phyloP scores from a whole-genome alignment of 2,888 invertebrate species.

The Plusia festucae region DNA sequence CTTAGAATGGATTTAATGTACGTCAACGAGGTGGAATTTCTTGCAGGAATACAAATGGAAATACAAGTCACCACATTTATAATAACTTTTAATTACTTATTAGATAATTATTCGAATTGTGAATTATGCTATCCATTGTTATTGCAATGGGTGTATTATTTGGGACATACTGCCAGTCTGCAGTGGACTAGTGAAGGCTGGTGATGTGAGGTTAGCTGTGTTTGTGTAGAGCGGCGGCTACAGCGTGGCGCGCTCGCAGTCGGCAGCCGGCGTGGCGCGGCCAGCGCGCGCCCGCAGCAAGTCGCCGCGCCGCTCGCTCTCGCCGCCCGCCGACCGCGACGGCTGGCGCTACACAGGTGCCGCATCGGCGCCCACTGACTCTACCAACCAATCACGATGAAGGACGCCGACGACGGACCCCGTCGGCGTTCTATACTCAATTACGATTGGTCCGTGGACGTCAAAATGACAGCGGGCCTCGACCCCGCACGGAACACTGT shows the following conservation, averaged over 20 bases:
- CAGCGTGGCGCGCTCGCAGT: conserved; percentile 94
- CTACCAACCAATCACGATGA: conserved; percentile 63
- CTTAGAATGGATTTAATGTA: not conserved
- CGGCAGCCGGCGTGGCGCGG: conserved; percentile 92
- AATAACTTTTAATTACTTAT: not conserved
- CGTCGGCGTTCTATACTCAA: conserved; percentile 36
- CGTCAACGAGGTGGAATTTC: not conserved
- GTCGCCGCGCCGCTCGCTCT: conserved; percentile 95
- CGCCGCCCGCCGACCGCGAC: conserved; percentile 92
- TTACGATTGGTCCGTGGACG: conserved; percentile 68
- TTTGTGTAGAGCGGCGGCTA: conserved; percentile 79
- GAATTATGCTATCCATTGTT: not conserved
- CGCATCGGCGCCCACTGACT: conserved; percentile 70
- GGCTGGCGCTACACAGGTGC: conserved; percentile 90
- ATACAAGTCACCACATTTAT: not conserved
- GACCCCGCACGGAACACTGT: conserved; percentile 89
- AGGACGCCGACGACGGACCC: conserved; percentile 36
- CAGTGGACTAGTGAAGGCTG: not conserved
- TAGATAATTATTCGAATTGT: too few species aligned
- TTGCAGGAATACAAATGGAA: not conserved
- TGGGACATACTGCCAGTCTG: not conserved
- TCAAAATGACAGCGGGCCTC: conserved; percentile 69
- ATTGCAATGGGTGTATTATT: not conserved
- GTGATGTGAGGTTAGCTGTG: conserved; percentile 9
- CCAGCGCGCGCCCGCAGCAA: conserved; percentile 92